Base-by-base conservation (phyloP, 2,888 invertebrate genomes). In the Chrysodeixis includens region DNA sequence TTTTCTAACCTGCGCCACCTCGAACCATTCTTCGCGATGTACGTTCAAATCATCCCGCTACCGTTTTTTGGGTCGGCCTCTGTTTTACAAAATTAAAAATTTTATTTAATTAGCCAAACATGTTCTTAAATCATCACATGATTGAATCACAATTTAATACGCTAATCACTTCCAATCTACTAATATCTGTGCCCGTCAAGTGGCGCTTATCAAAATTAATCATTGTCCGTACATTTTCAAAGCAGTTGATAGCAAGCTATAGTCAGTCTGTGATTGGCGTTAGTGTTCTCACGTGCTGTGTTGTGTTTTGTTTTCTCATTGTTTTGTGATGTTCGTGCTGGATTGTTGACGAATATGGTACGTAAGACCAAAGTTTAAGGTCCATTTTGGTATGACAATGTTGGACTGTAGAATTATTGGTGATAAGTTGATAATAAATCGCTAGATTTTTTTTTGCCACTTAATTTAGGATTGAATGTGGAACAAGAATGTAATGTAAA, bases 141-240 rank as follows among this genome's bases (percentile, higher is more conserved):
- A 83, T 86, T 84, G 71, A 79, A 83, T 75, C 78, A 67, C 57
- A 70, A 67, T 76, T 78, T 83, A 82, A 82, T 83, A 66, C 71
- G 83, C 87, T 90, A 88, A 89, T 84, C 76, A 67, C 72, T 85
- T 81, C 82, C 85, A 88, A 92, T 90, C 91, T 84, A 71, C 70
- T 83, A 84, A 86, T 89, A 88, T 87, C 87, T 81, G 56, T 80
- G 78, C 83, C 76, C 76, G 76, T 78, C 71, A 81, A 92, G 89
- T 90, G 88, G 86, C 84, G 86, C 82, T 92, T 93, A 93, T 93
- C 92, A 82, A 26, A 78, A 67, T 79, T 86, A 85, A 88, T 87
- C 83, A 81, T 69, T 56, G 62, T 69, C 65, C 70, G 76, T 76
- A 76, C 35, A 40, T 40, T 70, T 68, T 66, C 69, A 66, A 67